Evolutionary conservation across 1,140 invertebrate genomes (phyloP), one percentile per base, ranked within the genome.

Genomic region (Lepidotrigona ventralis): DNA sequence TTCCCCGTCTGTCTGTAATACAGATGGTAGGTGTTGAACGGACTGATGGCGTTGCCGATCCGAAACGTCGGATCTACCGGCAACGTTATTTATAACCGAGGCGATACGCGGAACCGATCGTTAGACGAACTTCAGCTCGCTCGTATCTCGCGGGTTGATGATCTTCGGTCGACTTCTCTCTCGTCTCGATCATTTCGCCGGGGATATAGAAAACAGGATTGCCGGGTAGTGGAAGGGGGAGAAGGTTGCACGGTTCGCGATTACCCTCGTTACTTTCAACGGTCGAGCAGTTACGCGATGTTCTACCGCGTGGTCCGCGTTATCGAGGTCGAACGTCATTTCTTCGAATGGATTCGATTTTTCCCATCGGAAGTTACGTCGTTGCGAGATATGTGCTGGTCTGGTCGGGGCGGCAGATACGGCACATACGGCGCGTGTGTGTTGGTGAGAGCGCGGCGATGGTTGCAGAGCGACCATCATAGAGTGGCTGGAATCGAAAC

Each of bases 401-500:
- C 23, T 15, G 21, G 23, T 12, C 23, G 58, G 12, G n/a, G 58
- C 8, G 39, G 39, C 39, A 8, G 39, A 8, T 0, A 46, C 39
- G 39, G 39, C 39, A 39, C 58, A 60, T 12, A 60, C 58, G 58
- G 33, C 39, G 11, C 66, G 64, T 29, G 58, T 33, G 76, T 26
- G 66, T 70, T n/a, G 58, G 72, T 58, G 39, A 66, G 68, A 60
- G 68, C 77, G 29, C 29, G 54, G 64, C 56, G 69, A 29, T 56
- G 76, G 54, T 46, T 66, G 74, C 58, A 51, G 58, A 79, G 19
- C n/a, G 81, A 84, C 72, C 66, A 75, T 46, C 39, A 84, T 88
- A 79, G 81, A 86, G 81, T 68, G 81, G 86, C 71, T 77, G 79
- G 79, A 88, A 86, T 88, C 87, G 82, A 85, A 86, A 88, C 85